These are phyloP conservation scores for Stomorhina lunata DNA, from an alignment of 2,888 invertebrate species.

Conservation along the genomic window DNA sequence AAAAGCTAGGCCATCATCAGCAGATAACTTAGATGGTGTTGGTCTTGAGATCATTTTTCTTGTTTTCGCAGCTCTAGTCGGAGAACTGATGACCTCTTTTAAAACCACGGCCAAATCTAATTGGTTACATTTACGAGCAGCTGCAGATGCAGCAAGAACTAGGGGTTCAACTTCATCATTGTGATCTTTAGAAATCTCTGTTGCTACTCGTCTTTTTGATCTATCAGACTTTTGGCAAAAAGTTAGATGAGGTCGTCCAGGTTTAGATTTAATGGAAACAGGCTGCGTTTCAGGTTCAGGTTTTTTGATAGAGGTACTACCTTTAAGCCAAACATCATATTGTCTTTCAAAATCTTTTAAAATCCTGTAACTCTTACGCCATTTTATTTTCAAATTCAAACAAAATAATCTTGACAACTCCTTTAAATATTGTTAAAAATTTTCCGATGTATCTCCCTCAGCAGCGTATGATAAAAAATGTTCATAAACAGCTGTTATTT, in stretches of 20 bases:
- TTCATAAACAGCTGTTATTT: slow-evolving; percentile 1
- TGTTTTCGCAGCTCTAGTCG: too few species aligned
- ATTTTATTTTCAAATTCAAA: not conserved
- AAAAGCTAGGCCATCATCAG: not conserved
- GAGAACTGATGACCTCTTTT: too few species aligned
- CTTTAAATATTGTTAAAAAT: not conserved
- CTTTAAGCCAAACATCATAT: too few species aligned
- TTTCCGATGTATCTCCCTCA: not conserved
- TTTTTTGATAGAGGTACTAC: too few species aligned
- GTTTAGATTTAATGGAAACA: too few species aligned
- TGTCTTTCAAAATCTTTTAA: too few species aligned
- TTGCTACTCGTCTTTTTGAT: not conserved
- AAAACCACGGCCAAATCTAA: not conserved
- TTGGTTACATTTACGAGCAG: not conserved
- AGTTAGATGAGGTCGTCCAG: too few species aligned
- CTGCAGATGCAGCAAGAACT: not conserved
- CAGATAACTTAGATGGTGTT: not conserved
- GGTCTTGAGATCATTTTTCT: not conserved
- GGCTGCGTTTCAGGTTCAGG: too few species aligned
- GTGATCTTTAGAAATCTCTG: not conserved
- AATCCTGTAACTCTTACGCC: not conserved
- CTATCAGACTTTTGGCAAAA: too few species aligned
- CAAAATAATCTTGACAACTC: not conserved
- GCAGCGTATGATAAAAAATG: not conserved
- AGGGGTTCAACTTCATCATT: not conserved